phyloP scores from a whole-genome alignment of 1,140 invertebrate species.

The Trichogramma pretiosum region DNA sequence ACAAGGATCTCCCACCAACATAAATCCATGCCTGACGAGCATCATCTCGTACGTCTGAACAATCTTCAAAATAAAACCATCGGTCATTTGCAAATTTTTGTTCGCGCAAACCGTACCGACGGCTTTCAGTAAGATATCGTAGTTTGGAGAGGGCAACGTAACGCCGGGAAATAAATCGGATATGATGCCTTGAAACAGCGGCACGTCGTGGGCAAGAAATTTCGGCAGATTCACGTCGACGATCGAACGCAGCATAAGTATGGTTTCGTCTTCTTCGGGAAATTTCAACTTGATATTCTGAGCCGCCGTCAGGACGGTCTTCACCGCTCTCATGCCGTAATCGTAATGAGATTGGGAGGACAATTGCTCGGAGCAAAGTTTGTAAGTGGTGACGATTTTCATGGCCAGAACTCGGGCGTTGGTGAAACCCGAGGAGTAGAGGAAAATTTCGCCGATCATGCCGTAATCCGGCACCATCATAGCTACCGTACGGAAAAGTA shows the following conservation, averaged over 20 bases:
- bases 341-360: constrained; percentile 84
- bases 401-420: constrained; percentile 70
- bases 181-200: constrained; percentile 84
- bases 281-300: constrained; percentile 78
- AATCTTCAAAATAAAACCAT: constrained; percentile 63
- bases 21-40: constrained; percentile 77
- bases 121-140: constrained; percentile 54
- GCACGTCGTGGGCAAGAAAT: constrained; percentile 80
- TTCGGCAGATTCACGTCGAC: constrained; percentile 90
- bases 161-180: constrained; percentile 84
- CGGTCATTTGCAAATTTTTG: constrained; percentile 65
- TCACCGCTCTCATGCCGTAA: constrained; percentile 80
- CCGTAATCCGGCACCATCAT: constrained; percentile 95
- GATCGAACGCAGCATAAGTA: constrained; percentile 72
- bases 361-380: constrained; percentile 81
- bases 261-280: constrained; percentile 72
- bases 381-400: constrained; percentile 84
- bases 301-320: constrained; percentile 75
- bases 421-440: constrained; percentile 83
- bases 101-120: constrained; percentile 46
- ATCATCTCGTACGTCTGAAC: constrained; percentile 78
- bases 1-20: constrained; percentile 66
- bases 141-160: constrained; percentile 63
- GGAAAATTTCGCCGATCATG: constrained; percentile 82
- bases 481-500: constrained; percentile 82